Evolutionary conservation across 2,113 vertebrate species (phyloP), one percentile per base, ranked within the genome.

Genomic region (Ibidorhyncha struthersii): DNA sequence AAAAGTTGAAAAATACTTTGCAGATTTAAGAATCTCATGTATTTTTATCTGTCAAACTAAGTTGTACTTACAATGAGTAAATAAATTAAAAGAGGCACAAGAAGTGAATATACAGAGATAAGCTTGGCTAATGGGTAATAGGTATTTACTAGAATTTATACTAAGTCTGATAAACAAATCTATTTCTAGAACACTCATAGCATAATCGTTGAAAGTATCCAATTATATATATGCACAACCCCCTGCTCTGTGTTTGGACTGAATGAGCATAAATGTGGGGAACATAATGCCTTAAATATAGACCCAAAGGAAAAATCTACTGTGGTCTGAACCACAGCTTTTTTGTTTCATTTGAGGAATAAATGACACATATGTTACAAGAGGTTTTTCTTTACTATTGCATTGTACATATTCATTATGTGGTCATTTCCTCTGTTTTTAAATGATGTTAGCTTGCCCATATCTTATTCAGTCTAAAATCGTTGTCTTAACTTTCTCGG

Each of bases 261-360:
- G 49, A 86, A 59, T 30, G 30, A 76, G 12, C 25, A 69, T 38
- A 83, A 82, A 71, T 67, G 34, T 77, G 22, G 76, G 34, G 94
- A 91, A 83, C 3, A 55, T 78, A 78, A 79, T 79, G 36, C 38
- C 59, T 95, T 81, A 87, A 91, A 94, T 41, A 73, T 22, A 90
- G 36, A 74, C 38, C 18, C 26, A 65, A 83, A 94, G 12, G 22
- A 83, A 90, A 93, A 18, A 26, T 65, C 36, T 78, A 14, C 47
- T 59, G 36, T 78, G 78, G 47, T 61, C 47, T 73, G 61, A 91
- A 86, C 32, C 36, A 72, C 47, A 87, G 43, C 6, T 78, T 84
- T 84, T 96, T 95, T 86, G 43, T 49, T 34, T 93, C 55, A 90
- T 90, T 96, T 93, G 40, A 86, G 52, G 62, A 88, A 95, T 63